Conservation (phyloP, 2,888 invertebrate genomes). For the Nasonovia ribisnigri region DNA sequence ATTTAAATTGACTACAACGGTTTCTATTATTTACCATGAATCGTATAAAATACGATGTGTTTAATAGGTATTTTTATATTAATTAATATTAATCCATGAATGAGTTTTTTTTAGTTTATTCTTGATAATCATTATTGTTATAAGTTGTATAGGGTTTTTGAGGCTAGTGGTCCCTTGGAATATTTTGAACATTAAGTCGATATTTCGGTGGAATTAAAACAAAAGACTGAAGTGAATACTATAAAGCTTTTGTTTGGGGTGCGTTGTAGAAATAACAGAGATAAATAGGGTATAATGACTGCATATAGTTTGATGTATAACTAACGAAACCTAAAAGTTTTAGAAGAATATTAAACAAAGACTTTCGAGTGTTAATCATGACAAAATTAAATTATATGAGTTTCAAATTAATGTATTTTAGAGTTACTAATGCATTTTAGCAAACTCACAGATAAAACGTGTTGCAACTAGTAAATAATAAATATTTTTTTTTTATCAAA, state of each 20-base stretch:
- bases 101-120: background rate
- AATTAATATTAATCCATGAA: background rate
- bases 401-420: background rate
- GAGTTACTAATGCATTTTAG: background rate
- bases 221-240: slow-evolving; percentile 18
- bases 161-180: background rate
- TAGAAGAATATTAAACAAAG: slow-evolving; percentile 1
- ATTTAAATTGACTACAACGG: background rate
- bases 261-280: slow-evolving; percentile 13
- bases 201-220: slow-evolving; percentile 44
- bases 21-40: background rate
- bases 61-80: background rate
- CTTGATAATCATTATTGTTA: background rate
- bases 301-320: background rate
- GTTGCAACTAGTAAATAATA: background rate
- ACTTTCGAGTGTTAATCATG: background rate
- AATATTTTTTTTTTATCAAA: background rate
- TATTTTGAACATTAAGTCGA: background rate
- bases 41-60: background rate
- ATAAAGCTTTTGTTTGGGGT: background rate
- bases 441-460: background rate
- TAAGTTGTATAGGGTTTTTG: background rate
- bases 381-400: background rate
- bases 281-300: slow-evolving; percentile 22
- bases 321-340: slow-evolving; percentile 28